Percentiles rank a stretch among this genome's conserved stretches.
Conservation (phyloP, 2,797 vertebrate genomes). For the Urophycis tenuis region DNA sequence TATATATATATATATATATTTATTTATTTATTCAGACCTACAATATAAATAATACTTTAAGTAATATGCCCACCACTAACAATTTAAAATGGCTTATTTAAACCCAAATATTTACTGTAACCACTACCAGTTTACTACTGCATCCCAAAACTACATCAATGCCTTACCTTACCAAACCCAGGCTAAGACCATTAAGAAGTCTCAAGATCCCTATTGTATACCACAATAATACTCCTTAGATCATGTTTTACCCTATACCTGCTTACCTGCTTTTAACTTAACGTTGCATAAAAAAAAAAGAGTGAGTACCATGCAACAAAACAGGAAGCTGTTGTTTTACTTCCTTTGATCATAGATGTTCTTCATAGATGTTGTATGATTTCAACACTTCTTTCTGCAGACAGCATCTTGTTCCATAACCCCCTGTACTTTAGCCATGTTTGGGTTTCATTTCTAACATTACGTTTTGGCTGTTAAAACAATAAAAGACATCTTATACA, state of each 20-base stretch:
- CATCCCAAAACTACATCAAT: not conserved
- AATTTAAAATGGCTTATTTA: not conserved
- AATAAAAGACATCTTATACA: slow-evolving; percentile 68
- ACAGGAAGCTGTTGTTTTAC: not conserved
- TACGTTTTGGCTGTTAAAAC: slow-evolving; percentile 66
- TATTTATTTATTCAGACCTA: not conserved
- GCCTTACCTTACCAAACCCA: slow-evolving; percentile 6
- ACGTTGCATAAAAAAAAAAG: slow-evolving; percentile 44
- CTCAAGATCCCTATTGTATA: not conserved
- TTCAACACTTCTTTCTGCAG: slow-evolving; percentile 33
- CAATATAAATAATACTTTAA: not conserved
- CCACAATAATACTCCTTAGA: not conserved
- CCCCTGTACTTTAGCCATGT: slow-evolving; percentile 38
- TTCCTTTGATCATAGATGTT: slow-evolving; percentile 29
- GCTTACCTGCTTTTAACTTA: not conserved
- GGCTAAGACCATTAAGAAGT: not conserved
- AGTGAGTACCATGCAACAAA: slow-evolving; percentile 21
- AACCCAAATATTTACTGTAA: slow-evolving; percentile 3
- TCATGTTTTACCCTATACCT: not conserved
- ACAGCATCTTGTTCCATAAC: slow-evolving; percentile 33
- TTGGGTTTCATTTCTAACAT: slow-evolving; percentile 52
- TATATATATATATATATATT: no score
- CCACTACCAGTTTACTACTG: not conserved
- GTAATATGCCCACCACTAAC: not conserved
- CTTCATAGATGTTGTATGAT: slow-evolving; percentile 43